Conservation (phyloP, 2,797 vertebrate genomes). For the Hippopotamyrus pictus region DNA sequence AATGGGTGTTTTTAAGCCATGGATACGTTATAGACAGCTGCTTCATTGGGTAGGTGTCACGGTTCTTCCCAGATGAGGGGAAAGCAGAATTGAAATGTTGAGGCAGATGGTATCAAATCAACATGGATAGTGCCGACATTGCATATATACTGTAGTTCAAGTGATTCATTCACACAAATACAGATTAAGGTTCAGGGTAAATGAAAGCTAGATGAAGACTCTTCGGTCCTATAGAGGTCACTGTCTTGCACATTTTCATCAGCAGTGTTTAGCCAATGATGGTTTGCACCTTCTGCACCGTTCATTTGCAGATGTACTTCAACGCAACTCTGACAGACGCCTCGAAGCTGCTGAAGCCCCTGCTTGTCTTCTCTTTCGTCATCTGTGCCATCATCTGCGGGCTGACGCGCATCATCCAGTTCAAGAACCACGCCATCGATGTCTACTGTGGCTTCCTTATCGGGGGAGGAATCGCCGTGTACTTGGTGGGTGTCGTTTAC, state of each 20-base stretch:
- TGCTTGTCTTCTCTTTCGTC: conserved; percentile 85
- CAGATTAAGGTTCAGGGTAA: not conserved
- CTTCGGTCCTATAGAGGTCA: not conserved
- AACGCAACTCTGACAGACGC: conserved; percentile 89
- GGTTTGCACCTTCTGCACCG: not conserved
- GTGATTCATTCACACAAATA: not conserved
- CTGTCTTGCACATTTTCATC: not conserved
- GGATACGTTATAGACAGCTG: not conserved
- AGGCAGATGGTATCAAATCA: not conserved
- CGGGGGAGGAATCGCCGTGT: conserved; percentile 85
- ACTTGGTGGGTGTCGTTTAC: conserved; percentile 69
- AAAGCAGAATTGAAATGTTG: not conserved
- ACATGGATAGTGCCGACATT: not conserved
- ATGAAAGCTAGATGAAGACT: not conserved
- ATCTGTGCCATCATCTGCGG: conserved; percentile 89
- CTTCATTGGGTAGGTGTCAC: not conserved
- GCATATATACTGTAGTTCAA: not conserved
- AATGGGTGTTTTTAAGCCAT: not conserved
- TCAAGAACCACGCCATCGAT: conserved; percentile 87
- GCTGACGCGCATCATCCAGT: conserved; percentile 84
- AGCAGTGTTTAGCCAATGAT: not conserved
- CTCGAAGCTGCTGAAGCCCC: conserved; percentile 87
- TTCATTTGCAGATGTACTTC: conserved; percentile 81
- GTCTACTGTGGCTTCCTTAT: conserved; percentile 89
- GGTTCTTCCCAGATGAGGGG: not conserved